phyloP scores from a whole-genome alignment of 2,113 vertebrate genomes.

The Pimephales promelas region DNA sequence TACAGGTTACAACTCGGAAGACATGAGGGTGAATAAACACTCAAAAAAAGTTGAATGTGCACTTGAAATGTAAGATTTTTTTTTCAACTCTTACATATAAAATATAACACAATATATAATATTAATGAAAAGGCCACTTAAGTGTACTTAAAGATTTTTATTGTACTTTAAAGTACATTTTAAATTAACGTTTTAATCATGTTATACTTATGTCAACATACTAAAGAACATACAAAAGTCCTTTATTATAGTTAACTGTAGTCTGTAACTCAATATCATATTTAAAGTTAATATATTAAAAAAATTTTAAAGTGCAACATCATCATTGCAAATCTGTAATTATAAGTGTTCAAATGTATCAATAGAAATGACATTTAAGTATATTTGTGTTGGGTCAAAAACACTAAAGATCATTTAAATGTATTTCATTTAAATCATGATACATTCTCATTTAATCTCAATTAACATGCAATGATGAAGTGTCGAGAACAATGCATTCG shows the following conservation, averaged over 20 bases:
- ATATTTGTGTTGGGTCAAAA: not conserved
- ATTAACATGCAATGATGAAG: not conserved
- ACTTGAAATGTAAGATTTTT: no score
- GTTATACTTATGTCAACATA: not conserved
- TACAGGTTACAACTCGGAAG: no score
- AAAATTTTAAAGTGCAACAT: not conserved
- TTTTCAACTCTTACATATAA: no score
- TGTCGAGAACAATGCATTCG: no score
- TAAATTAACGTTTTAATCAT: no score
- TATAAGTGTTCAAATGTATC: not conserved
- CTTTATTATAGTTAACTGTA: not conserved
- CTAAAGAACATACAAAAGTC: not conserved
- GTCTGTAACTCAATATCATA: not conserved
- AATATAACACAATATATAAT: no score
- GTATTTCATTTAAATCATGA: not conserved
- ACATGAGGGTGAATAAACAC: no score
- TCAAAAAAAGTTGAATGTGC: no score
- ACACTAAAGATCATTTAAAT: not conserved
- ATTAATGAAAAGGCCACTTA: not conserved
- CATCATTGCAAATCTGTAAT: not conserved
- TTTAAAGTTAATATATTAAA: not conserved
- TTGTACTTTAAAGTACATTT: not conserved
- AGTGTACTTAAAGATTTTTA: not conserved
- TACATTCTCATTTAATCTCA: not conserved
- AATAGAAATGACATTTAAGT: not conserved